phyloP scores from a whole-genome alignment of 2,113 vertebrate genomes.

The Pseudolaguvia tuberculata region DNA sequence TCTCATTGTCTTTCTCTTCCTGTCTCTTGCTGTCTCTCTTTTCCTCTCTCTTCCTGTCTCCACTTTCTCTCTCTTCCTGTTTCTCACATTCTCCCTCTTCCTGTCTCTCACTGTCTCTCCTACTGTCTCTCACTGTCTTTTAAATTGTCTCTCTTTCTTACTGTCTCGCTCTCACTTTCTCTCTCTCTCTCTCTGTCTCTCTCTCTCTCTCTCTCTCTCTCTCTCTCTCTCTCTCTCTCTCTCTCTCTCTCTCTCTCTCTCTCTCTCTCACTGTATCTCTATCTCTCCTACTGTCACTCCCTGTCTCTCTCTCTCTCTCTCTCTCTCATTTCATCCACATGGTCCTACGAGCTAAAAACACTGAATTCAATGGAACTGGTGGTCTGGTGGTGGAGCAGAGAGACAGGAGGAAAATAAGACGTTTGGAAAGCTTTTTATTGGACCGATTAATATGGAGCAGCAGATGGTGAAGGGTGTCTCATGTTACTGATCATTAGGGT shows the following conservation, averaged over 20 bases:
- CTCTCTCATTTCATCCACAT: background rate
- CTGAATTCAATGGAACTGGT: too few species aligned
- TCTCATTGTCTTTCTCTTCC: too few species aligned
- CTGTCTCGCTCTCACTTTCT: background rate
- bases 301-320: background rate
- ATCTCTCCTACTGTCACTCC: background rate
- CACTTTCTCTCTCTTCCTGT: too few species aligned
- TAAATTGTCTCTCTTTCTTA: background rate
- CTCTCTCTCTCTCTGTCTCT: background rate
- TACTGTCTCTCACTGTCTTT: too few species aligned
- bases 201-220: background rate
- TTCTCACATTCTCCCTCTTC: too few species aligned
- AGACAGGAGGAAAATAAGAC: background rate
- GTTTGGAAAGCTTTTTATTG: background rate
- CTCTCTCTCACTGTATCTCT: background rate
- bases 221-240: background rate
- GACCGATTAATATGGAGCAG: background rate
- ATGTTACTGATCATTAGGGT: constrained; percentile 21
- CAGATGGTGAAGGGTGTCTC: constrained; percentile 4
- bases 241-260: background rate
- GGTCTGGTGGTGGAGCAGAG: too few species aligned
- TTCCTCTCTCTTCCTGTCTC: too few species aligned
- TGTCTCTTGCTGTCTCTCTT: too few species aligned
- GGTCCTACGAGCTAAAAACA: too few species aligned
- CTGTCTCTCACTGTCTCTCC: too few species aligned